Evolutionary conservation across 2,113 vertebrate species (phyloP), one percentile per base, ranked within the genome.

Genomic region (Dolichallabes microphthalmus): DNA sequence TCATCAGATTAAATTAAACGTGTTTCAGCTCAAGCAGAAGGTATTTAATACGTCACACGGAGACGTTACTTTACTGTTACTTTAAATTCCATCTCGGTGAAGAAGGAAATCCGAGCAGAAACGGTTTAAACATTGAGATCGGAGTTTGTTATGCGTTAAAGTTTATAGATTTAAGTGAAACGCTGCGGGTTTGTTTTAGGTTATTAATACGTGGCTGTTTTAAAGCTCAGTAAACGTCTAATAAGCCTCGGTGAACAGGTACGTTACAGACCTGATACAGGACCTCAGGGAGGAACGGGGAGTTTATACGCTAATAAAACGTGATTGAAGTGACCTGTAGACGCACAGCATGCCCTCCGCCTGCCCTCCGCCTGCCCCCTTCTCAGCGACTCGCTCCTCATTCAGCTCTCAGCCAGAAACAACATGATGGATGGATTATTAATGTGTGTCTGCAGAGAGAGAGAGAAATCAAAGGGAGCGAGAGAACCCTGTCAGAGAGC

Each of bases 11-110:
- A 99, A 97, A 92, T 95, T 95, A 92, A 96, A 96, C 0, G 96
- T 99, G 75, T 92, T 98, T 89, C 98, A 98, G 86, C 94, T 99
- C 55, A 98, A 98, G 90, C 97, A 98, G 86, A 98, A 98, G 97
- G 98, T 98, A 94, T 15, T 35, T 12, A 13, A 20, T 3, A 20
- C 30, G 0, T 84, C 82, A 71, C 2, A 1, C 0, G 45, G 4
- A 50, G 71, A 14, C 30, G 2, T 17, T 20, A 45, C 6, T 64
- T 14, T 63, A 32, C 55, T 3, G 25, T 30, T 76, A 57, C 57
- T 15, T 11, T 75, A 45, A 45, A 8, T 45, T 45, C 25, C 45
- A 4, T 75, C n/a, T 50, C 52, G 17, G 17, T 22, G 19, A 27
- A 55, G 52, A 19, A 3, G 7, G 76, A 58, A 58, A 19, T 55